Evolutionary conservation across 2,888 invertebrate species (phyloP).

Genomic region (Pyrgus malvae): DNA sequence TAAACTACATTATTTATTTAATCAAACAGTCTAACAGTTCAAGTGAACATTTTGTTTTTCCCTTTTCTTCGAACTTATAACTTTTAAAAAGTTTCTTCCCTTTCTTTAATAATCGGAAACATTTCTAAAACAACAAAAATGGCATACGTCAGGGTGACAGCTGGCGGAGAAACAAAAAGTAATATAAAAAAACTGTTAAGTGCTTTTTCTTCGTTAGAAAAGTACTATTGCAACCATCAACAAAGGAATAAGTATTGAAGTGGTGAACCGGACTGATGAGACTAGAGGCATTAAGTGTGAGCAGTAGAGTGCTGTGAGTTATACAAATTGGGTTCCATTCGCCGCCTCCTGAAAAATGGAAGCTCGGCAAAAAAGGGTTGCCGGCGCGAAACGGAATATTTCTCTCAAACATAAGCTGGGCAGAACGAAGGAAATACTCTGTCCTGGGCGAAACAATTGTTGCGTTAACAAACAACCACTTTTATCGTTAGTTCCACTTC

Average conservation of each 20-base stretch:
- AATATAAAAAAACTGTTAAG: neutral
- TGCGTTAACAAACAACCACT: constrained; percentile 53
- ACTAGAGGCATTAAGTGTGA: constrained; percentile 30
- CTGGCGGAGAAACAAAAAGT: neutral
- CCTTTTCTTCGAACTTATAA: neutral
- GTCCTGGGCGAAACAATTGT: constrained; percentile 47
- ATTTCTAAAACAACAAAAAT: constrained; percentile 3
- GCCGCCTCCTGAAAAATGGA: constrained; percentile 61
- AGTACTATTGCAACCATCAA: constrained; percentile 23
- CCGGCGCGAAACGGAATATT: constrained; percentile 37
- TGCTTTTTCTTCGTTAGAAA: neutral
- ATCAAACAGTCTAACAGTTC: too few relatives aligned
- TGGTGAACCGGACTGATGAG: constrained; percentile 35
- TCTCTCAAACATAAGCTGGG: constrained; percentile 56
- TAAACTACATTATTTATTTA: too few relatives aligned
- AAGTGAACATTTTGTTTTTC: too few relatives aligned
- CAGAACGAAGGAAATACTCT: constrained; percentile 45
- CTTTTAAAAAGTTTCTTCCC: neutral
- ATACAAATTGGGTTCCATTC: constrained; percentile 66
- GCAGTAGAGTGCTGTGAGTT: constrained; percentile 42
- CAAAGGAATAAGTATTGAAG: constrained; percentile 36
- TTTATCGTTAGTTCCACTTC: neutral
- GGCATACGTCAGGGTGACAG: constrained; percentile 5
- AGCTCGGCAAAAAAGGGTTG: constrained; percentile 57
- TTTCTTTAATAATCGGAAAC: neutral